These are phyloP conservation scores for Agonopterix arenella DNA, from an alignment of 2,888 invertebrate species.

Conservation along the genomic window DNA sequence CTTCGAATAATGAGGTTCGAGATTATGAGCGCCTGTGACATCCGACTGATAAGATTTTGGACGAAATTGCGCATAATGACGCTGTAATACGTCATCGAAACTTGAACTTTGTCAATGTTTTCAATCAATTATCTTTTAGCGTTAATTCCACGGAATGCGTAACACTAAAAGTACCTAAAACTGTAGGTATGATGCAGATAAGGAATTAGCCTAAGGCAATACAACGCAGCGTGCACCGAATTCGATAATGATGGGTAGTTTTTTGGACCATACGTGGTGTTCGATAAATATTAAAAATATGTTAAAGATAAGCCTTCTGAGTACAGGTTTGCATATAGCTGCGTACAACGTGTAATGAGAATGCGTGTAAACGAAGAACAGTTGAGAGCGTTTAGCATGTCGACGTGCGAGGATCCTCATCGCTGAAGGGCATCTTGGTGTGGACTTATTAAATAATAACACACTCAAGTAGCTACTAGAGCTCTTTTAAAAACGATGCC, in stretches of 20 bases:
- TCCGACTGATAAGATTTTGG: conserved; percentile 38
- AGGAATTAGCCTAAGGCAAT: too few species aligned
- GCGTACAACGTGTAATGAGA: too few species aligned
- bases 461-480: conserved; percentile 22
- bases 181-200: too few species aligned
- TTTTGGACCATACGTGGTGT: too few species aligned
- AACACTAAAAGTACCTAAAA: background rate
- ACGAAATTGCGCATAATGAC: conserved; percentile 33
- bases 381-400: conserved; percentile 8
- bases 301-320: background rate
- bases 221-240: too few species aligned
- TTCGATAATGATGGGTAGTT: too few species aligned
- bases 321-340: background rate
- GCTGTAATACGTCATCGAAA: conserved; percentile 32
- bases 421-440: conserved; percentile 42
- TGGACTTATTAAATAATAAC: conserved; percentile 32
- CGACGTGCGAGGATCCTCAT: conserved; percentile 33
- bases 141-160: background rate
- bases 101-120: conserved; percentile 11
- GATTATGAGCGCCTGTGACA: conserved; percentile 19
- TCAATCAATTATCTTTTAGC: background rate
- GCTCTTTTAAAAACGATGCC: conserved; percentile 32
- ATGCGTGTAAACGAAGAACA: conserved; percentile 13
- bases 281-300: background rate
- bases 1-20: conserved; percentile 55